These are phyloP conservation scores for Pangasius sanitwongsei DNA, from an alignment of 2,797 vertebrate species.

Conservation along the genomic window DNA sequence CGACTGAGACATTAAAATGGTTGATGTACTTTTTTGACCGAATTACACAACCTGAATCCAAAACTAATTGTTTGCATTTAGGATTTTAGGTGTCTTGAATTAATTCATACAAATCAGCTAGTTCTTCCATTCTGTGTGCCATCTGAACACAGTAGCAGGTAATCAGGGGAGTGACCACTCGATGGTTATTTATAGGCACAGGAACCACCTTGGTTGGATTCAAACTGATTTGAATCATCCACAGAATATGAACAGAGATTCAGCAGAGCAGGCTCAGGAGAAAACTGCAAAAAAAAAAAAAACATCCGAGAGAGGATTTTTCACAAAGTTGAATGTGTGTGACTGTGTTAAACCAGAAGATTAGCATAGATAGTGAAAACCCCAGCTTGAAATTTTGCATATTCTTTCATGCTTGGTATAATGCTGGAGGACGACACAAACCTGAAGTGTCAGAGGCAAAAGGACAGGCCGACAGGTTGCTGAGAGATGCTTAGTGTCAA, in stretches of 20 bases:
- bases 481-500: slow-evolving; percentile 21
- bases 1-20: neutral
- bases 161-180: neutral
- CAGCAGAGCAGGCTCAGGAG: neutral
- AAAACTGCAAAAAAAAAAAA: neutral
- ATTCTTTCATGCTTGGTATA: slow-evolving; percentile 59
- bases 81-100: neutral
- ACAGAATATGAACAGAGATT: neutral
- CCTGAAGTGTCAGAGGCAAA: slow-evolving; percentile 64
- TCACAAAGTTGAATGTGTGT: slow-evolving; percentile 9
- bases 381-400: slow-evolving; percentile 66
- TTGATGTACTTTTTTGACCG: neutral
- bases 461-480: slow-evolving; percentile 2
- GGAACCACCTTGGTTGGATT: neutral
- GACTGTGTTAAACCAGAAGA: slow-evolving; percentile 64
- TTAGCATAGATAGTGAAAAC: slow-evolving; percentile 61
- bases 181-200: neutral
- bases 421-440: slow-evolving; percentile 62
- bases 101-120: neutral
- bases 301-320: neutral
- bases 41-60: neutral
- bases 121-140: neutral
- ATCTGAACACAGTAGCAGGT: neutral
- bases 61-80: neutral
- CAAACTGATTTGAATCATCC: neutral